Base-by-base conservation (phyloP, 2,888 invertebrate genomes). In the Mayetiola destructor region DNA sequence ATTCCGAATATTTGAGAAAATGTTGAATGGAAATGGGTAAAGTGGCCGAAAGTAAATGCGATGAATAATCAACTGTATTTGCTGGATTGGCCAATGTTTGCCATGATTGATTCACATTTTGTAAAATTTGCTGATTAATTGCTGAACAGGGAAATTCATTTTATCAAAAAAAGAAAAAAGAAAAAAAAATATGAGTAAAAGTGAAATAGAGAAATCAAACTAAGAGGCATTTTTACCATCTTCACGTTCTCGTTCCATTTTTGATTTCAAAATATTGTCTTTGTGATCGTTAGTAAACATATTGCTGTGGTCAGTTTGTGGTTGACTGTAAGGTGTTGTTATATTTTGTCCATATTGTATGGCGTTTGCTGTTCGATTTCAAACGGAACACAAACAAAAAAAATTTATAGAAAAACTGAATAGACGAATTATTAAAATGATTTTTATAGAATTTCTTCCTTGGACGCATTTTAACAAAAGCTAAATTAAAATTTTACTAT, bases 71-170 rank as follows among this genome's bases (percentile, higher is more conserved):
- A 59, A 72, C 72, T 35, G 72, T 71, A 61, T 73, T 88, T 0
- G 88, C 85, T 1, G 86, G 84, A 57, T 87, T 87, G 29, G 79
- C 72, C 14, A 80, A 61, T 29, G 71, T 69, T 61, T 72, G 72
- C 72, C 72, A 72, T 58, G 69, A 70, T 61, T 72, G 67, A 55
- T 59, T 59, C 10, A 59, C 59, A 65, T 72, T 72, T 63, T 72
- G 72, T 59, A 72, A 66, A 57, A 70, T 71, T 71, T 72, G 72
- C 64, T 72, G 72, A 64, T 72, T 72, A 59, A 72, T 68, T 61
- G 61, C 55, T 59, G 59, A 54, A 59, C n/a, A 12, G 21, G 42
- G n/a, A n/a, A n/a, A n/a, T n/a, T n/a, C n/a, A n/a, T n/a, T n/a
- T n/a, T n/a, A n/a, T 35, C 3, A 35, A 37, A 21, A 32, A 9